These are phyloP conservation scores for Mya arenaria DNA, from an alignment of 1,140 invertebrate species.

Conservation along the genomic window DNA sequence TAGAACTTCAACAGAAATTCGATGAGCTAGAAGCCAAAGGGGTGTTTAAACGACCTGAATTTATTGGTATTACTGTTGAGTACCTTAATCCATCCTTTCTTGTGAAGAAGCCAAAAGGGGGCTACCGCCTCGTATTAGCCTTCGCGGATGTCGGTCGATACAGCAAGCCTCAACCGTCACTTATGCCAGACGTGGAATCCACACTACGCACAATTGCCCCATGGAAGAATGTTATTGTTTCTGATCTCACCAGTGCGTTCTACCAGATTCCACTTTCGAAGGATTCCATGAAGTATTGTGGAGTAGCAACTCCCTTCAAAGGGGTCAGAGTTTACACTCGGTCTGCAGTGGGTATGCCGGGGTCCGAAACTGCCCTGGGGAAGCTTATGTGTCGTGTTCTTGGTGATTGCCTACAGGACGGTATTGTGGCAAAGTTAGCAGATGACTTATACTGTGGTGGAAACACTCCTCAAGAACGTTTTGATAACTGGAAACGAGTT, in stretches of 20 bases:
- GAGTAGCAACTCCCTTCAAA: constrained; percentile 56
- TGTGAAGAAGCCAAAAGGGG: constrained; percentile 7
- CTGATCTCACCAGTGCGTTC: constrained; percentile 59
- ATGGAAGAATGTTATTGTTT: constrained; percentile 51
- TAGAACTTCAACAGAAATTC: constrained; percentile 51
- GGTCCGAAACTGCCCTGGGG: constrained; percentile 58
- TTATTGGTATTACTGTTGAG: constrained; percentile 36
- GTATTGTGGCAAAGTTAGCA: constrained; percentile 51
- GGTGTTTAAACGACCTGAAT: background rate
- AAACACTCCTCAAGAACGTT: constrained; percentile 40
- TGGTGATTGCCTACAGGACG: constrained; percentile 59
- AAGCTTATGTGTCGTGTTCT: constrained; percentile 63
- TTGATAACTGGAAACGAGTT: constrained; percentile 22
- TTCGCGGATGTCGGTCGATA: constrained; percentile 53
- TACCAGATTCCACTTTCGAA: constrained; percentile 57
- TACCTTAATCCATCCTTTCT: constrained; percentile 58
- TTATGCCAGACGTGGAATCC: constrained; percentile 59
- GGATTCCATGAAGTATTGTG: constrained; percentile 59
- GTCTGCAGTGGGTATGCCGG: constrained; percentile 65
- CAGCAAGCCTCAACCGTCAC: constrained; percentile 58
- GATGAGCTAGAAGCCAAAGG: constrained; percentile 35
- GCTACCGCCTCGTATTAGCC: constrained; percentile 35
- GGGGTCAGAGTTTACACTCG: constrained; percentile 57
- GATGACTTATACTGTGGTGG: constrained; percentile 51
- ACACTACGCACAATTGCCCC: constrained; percentile 55